Conservation (phyloP, 2,113 vertebrate species). For the Ctenodactylus gundi region DNA sequence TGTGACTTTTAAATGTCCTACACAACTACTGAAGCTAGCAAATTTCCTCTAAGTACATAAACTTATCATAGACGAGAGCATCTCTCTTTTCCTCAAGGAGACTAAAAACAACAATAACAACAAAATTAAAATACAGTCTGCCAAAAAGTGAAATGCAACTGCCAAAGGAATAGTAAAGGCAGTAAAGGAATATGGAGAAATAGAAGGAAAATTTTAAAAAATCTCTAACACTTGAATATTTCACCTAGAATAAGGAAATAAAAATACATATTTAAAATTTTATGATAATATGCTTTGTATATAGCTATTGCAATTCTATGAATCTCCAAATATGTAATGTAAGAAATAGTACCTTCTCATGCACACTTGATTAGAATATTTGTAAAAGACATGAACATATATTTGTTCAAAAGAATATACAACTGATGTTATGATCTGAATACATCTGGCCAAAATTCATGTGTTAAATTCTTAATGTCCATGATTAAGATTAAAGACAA, state of each 20-base stretch:
- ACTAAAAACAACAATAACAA: neutral
- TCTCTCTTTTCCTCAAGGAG: neutral
- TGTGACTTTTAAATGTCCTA: neutral
- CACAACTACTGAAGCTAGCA: neutral
- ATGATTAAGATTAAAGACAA: neutral
- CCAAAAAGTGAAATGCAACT: neutral
- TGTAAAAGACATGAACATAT: neutral
- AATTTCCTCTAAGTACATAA: neutral
- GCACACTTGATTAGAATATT: neutral
- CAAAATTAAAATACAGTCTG: neutral
- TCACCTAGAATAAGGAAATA: neutral
- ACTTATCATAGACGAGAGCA: neutral
- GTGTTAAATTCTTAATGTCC: neutral
- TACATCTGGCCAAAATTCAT: neutral
- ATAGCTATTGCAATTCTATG: neutral
- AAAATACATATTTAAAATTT: neutral
- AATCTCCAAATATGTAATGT: neutral
- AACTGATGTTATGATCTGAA: neutral
- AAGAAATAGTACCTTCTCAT: neutral
- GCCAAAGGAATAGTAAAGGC: neutral
- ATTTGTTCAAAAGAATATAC: neutral
- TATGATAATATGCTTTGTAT: neutral
- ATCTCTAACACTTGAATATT: neutral
- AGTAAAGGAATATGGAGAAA: neutral
- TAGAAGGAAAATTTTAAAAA: neutral